Conservation (phyloP, 2,888 invertebrate genomes). For the Troilus luridus region DNA sequence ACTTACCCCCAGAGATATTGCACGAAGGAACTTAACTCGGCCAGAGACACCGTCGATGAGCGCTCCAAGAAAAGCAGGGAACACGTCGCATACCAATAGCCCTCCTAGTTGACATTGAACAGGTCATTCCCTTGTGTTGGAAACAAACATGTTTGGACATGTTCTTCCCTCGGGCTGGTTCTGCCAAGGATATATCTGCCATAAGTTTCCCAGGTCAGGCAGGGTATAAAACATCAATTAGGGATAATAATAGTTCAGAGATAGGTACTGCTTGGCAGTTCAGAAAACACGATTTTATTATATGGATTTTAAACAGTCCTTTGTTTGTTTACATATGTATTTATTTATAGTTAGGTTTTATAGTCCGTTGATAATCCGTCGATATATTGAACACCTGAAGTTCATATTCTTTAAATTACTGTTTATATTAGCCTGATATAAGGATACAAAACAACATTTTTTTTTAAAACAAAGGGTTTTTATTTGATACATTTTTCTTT, state of each 20-base stretch:
- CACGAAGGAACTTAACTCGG: background rate
- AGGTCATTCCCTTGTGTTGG: constrained; percentile 11
- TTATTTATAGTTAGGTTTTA: no score
- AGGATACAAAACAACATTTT: no score
- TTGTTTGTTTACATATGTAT: no score
- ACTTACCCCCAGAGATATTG: background rate
- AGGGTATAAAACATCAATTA: background rate
- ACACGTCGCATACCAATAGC: constrained; percentile 14
- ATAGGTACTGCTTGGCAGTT: background rate
- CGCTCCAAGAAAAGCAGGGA: constrained; percentile 17
- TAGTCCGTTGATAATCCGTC: no score
- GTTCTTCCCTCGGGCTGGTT: background rate
- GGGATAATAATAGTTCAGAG: background rate
- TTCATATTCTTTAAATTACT: no score
- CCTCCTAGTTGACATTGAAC: background rate
- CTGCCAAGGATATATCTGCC: background rate
- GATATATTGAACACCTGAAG: no score
- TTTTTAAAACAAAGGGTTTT: no score
- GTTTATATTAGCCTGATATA: no score
- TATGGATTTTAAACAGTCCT: no score
- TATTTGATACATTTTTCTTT: no score
- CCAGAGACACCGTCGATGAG: background rate
- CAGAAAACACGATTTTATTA: no score
- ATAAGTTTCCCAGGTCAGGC: background rate
- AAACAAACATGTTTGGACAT: constrained; percentile 30